phyloP scores from a whole-genome alignment of 1,140 invertebrate genomes.

The Orius insidiosus region DNA sequence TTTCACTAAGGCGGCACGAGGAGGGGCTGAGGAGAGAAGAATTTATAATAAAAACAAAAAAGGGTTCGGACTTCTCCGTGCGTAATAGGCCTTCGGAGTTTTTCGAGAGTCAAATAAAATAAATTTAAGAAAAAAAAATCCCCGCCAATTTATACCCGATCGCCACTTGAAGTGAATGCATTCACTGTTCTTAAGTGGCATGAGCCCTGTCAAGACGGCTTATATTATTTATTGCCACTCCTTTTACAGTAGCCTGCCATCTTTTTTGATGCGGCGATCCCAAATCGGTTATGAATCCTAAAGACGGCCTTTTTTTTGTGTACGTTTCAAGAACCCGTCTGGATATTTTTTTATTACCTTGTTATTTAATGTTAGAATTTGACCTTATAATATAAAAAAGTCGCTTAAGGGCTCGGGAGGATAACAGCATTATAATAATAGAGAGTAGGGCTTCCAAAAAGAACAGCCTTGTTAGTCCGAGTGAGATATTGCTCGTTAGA shows the following conservation, averaged over 20 bases:
- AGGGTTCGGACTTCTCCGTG: background rate
- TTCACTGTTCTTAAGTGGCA: conserved; percentile 7
- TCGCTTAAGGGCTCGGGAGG: too few species aligned
- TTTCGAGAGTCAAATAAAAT: background rate
- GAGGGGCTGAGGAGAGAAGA: background rate
- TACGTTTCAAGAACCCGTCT: too few species aligned
- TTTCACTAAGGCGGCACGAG: background rate
- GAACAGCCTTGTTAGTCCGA: conserved; percentile 9
- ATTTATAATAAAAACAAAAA: background rate
- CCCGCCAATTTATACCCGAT: conserved; percentile 6
- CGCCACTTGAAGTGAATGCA: conserved; percentile 8
- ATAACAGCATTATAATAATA: too few species aligned
- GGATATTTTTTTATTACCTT: too few species aligned
- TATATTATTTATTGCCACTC: conserved; percentile 6
- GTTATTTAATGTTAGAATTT: too few species aligned
- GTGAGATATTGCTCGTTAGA: conserved; percentile 11
- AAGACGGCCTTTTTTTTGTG: too few species aligned
- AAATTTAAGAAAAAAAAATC: background rate
- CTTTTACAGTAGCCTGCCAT: conserved; percentile 1
- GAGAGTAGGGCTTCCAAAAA: background rate
- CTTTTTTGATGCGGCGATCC: background rate
- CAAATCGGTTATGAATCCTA: too few species aligned
- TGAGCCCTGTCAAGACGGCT: background rate
- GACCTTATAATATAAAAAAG: too few species aligned
- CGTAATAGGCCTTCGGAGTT: background rate